Evolutionary conservation across 1,140 invertebrate species (phyloP).

Genomic region (Atta texana): DNA sequence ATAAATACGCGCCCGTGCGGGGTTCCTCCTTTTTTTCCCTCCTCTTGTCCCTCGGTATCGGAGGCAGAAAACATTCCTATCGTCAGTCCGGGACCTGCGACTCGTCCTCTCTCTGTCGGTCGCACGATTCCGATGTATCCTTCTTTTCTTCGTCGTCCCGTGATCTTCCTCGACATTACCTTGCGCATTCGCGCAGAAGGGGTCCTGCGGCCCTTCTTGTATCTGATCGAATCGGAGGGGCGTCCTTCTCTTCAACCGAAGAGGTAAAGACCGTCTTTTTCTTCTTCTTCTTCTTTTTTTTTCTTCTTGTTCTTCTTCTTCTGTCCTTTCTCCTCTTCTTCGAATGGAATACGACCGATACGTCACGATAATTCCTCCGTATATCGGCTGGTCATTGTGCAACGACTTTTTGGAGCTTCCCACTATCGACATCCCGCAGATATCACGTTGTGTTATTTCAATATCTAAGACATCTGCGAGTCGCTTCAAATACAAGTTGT

Average conservation of each 20-base stretch:
- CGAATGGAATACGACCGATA: constrained; percentile 56
- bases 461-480: constrained; percentile 19
- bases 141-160: constrained; percentile 43
- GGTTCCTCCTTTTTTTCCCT: constrained; percentile 10
- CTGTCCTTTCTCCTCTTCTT: constrained; percentile 36
- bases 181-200: constrained; percentile 72
- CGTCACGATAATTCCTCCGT: constrained; percentile 56
- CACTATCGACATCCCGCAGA: constrained; percentile 4
- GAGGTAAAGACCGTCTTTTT: constrained; percentile 53
- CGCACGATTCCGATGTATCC: constrained; percentile 40
- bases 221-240: constrained; percentile 74
- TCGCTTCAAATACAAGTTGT: constrained; percentile 9
- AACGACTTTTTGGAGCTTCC: constrained; percentile 19
- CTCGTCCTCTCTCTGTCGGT: constrained; percentile 32
- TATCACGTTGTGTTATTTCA: constrained; percentile 14
- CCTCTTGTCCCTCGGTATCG: constrained; percentile 50
- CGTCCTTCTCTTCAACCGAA: constrained; percentile 59
- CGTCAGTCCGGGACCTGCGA: constrained; percentile 61
- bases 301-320: constrained; percentile 15
- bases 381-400: constrained; percentile 52
- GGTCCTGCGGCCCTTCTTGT: constrained; percentile 68
- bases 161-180: constrained; percentile 62
- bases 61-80: constrained; percentile 71
- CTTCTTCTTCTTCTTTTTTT: background rate
- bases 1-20: constrained; percentile 60